Percentiles rank a stretch among this genome's conserved stretches.
These are phyloP conservation scores for Pipra filicauda DNA, from an alignment of 2,113 vertebrate species.

Conservation along the genomic window DNA sequence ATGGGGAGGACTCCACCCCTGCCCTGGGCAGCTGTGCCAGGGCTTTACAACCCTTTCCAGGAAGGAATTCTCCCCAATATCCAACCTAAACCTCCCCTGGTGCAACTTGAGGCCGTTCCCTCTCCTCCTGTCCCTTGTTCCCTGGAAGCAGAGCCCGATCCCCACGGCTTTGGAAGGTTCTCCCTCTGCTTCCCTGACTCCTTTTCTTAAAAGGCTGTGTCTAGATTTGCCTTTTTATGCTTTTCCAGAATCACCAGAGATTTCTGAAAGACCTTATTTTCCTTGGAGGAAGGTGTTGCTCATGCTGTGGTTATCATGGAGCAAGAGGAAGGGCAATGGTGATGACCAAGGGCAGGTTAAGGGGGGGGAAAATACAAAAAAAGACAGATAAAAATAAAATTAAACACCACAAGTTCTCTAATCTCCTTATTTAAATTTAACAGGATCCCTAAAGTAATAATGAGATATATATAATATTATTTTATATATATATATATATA, in stretches of 20 bases:
- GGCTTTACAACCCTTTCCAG: background rate
- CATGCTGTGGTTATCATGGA: fast-evolving
- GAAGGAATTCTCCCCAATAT: background rate
- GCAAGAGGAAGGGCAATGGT: background rate
- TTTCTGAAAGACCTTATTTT: background rate
- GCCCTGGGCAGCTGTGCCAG: background rate
- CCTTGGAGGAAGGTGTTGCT: background rate
- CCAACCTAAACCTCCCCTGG: background rate
- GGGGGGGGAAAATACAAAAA: background rate
- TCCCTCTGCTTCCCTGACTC: background rate
- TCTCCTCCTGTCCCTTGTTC: too few relatives aligned
- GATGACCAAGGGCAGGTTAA: background rate
- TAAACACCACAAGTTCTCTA: background rate
- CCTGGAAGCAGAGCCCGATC: too few relatives aligned
- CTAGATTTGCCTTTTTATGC: background rate
- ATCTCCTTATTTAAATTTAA: background rate
- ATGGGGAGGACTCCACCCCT: background rate
- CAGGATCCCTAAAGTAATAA: background rate
- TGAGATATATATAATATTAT: background rate
- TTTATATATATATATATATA: background rate
- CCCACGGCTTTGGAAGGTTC: too few relatives aligned
- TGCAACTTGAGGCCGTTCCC: background rate
- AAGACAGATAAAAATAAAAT: background rate
- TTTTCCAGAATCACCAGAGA: background rate
- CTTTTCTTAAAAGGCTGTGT: background rate